A percentile compares a stretch with the other conserved stretches of the same genome.
Evolutionary conservation across 2,797 vertebrate genomes (phyloP).

Genomic region (Gephyroberyx darwinii): DNA sequence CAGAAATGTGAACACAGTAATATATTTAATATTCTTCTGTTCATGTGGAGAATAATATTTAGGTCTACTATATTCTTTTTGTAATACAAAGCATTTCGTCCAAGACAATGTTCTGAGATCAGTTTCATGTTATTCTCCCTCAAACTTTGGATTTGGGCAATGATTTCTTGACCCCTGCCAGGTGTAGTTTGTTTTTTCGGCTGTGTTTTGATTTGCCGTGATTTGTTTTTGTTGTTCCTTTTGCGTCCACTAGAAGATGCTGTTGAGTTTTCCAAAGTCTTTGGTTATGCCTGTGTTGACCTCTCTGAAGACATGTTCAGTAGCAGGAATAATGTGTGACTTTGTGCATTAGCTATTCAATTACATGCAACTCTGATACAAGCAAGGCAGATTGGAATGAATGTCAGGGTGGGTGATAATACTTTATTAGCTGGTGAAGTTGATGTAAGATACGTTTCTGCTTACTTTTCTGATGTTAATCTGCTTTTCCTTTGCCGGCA

Average conservation of each 20-base stretch:
- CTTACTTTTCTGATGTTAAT: slow-evolving; percentile 41
- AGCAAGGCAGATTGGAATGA: background rate
- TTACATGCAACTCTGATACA: background rate
- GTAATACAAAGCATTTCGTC: background rate
- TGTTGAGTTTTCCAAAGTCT: slow-evolving; percentile 20
- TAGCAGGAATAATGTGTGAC: slow-evolving; percentile 1
- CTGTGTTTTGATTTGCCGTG: background rate
- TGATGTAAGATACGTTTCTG: slow-evolving; percentile 35
- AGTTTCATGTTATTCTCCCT: background rate
- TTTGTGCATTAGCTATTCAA: background rate
- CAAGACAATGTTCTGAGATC: background rate
- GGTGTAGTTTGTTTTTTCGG: background rate
- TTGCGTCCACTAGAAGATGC: slow-evolving; percentile 41
- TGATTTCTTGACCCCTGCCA: background rate
- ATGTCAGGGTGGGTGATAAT: background rate
- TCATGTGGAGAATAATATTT: too few relatives aligned
- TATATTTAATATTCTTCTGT: too few relatives aligned
- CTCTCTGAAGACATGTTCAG: background rate
- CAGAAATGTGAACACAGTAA: background rate
- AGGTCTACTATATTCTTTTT: background rate
- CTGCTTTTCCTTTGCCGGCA: slow-evolving; percentile 23
- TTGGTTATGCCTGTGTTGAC: slow-evolving; percentile 6
- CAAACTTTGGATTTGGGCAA: too few relatives aligned
- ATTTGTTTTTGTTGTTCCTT: slow-evolving; percentile 32
- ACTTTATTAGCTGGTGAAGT: background rate